Evolutionary conservation across 2,113 vertebrate genomes (phyloP), one percentile per base, ranked within the genome.

Genomic region (Illadopsis cleaveri): DNA sequence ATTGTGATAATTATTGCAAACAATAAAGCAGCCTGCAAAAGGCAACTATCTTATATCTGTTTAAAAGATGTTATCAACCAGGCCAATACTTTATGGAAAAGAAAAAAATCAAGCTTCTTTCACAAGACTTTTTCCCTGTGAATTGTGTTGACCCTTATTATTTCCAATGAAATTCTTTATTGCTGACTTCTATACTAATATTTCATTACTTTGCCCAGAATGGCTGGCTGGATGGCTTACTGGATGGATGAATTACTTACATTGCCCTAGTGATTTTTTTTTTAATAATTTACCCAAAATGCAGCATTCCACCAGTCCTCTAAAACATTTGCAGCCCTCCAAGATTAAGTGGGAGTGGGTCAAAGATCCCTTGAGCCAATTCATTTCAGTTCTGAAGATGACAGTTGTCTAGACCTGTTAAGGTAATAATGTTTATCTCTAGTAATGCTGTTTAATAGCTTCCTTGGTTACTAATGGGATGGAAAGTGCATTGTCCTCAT

Each of bases 401-500:
- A 64, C 66, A 73, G 78, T 82, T 82, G 51, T n/a, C 79, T 83
- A 69, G 78, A 77, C 56, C 62, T 58, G 76, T 66, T 95, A 94
- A 93, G 72, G 85, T 83, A 95, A 72, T 69, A 86, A 86, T 78
- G 78, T 96, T 95, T 96, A 88, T 81, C 72, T 91, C 47, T 56
- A 60, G 71, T 81, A 88, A 93, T 88, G 82, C 85, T 94, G 78
- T 96, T 96, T 95, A 93, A 93, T 60, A 81, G 35, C 92, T 70
- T 97, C 88, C 92, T 87, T 96, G 90, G 93, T 94, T 92, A 94
- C 92, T 97, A 95, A 90, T 96, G 90, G 88, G 72, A 82, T 92
- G 79, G 82, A 95, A 90, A 94, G 64, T 71, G 37, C 79, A 68
- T 68, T 73, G 88, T 83, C 68, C 82, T 93, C 56, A 66, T 83